Evolutionary conservation across 2,113 vertebrate genomes (phyloP).

Genomic region (Furnarius figulus): DNA sequence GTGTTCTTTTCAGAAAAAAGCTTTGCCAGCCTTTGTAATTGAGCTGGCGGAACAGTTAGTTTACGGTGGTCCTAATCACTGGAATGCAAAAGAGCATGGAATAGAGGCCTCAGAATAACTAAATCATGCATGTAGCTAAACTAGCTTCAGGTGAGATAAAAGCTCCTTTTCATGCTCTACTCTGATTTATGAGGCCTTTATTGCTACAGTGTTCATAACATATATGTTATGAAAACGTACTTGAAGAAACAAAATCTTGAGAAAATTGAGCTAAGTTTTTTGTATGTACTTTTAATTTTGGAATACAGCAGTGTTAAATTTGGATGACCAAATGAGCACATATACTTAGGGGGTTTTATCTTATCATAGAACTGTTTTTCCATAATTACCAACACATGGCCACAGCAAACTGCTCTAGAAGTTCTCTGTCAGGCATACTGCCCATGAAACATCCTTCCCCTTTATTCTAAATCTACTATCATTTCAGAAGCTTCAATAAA

Average conservation of each 20-base stretch:
- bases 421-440: not conserved
- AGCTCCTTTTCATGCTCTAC: not conserved
- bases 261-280: not conserved
- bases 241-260: not conserved
- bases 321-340: not conserved
- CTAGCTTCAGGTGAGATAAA: not conserved
- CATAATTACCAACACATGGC: not conserved
- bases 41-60: not conserved
- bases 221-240: not conserved
- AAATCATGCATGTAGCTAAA: not conserved
- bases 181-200: not conserved
- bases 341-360: not conserved
- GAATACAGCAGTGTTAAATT: not conserved
- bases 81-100: not conserved
- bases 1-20: not conserved
- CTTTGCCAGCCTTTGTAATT: not conserved
- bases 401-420: not conserved
- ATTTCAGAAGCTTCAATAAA: not conserved
- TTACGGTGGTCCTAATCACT: not conserved
- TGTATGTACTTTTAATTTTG: not conserved
- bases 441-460: not conserved
- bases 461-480: not conserved
- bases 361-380: not conserved
- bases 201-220: not conserved
- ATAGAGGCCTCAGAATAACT: not conserved